Conservation (phyloP, 1,140 invertebrate genomes). For the Chlorops oryzae region DNA sequence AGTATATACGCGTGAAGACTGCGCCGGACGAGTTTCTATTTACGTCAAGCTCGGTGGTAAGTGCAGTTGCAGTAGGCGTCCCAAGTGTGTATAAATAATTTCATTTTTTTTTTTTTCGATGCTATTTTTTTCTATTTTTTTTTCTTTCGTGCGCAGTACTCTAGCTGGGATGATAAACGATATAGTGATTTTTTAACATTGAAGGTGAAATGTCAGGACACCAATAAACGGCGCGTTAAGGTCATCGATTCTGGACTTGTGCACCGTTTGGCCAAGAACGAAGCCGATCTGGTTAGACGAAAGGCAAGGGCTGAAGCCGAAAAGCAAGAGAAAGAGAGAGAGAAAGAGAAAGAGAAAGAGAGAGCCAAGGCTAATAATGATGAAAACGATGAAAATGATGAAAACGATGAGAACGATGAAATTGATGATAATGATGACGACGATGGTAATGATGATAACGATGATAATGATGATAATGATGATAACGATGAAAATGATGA, state of each 20-base stretch:
- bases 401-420: constrained; percentile 7
- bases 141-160: constrained; percentile 24
- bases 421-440: neutral
- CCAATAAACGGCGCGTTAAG: constrained; percentile 37
- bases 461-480: constrained; percentile 9
- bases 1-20: constrained; percentile 39
- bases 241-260: constrained; percentile 27
- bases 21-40: constrained; percentile 34
- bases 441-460: constrained; percentile 10
- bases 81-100: neutral
- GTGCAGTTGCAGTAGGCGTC: too few species aligned
- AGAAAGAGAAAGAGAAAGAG: neutral
- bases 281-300: constrained; percentile 16
- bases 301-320: neutral
- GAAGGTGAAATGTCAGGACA: constrained; percentile 37
- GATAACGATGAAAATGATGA: constrained; percentile 13
- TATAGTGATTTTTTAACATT: constrained; percentile 32
- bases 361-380: neutral
- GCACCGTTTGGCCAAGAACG: constrained; percentile 20
- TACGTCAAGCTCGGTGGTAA: constrained; percentile 44
- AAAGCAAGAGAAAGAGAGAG: neutral
- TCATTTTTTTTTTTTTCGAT: neutral
- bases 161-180: constrained; percentile 43
- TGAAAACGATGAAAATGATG: constrained; percentile 6
- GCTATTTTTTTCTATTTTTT: neutral